Evolutionary conservation across 2,888 invertebrate genomes (phyloP), one percentile per base, ranked within the genome.

Genomic region (Leucania comma): DNA sequence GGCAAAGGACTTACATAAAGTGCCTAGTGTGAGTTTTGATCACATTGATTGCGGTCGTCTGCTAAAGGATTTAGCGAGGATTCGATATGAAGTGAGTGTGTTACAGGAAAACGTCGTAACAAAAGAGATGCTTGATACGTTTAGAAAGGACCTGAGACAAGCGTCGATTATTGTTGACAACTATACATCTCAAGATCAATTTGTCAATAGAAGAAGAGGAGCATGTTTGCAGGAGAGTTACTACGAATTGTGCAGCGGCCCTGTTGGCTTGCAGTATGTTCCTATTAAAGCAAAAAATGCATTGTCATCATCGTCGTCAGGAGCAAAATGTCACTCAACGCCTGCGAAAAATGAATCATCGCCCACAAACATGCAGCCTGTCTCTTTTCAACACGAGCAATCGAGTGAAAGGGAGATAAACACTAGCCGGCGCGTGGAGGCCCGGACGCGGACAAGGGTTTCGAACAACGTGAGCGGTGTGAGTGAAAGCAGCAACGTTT

Each of bases 181-280:
- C 35, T 35, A 22, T 38, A 12, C 57, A 22, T 57, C 35, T 12
- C 57, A 57, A 12, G 35, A 57, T 6, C 22, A 35, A 8, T 57
- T 57, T 35, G 57, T 57, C n/a, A 57, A 57, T 57, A 57, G 17
- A 57, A 38, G 58, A 17, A 58, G 35, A 17, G 57, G 57, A 57
- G 35, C 35, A 17, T 57, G 57, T 17, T 22, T 57, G 57, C 57
- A 57, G 22, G 35, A 57, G 22, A 57, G 57, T 22, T 57, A 57
- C 17, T 57, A 57, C 35, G 57, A 57, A 57, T 17, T 17, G 8
- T 57, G 22, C 57, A 57, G 57, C 35, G 35, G 17, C 35, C 35
- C 57, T 35, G 22, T 38, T 35, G 57, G 22, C 22, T 57, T 57
- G 35, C 35, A 22, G 22, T 38, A 57, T 57, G 57, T 38, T 22